phyloP scores from a whole-genome alignment of 2,888 invertebrate genomes.

The Erebia aethiops region DNA sequence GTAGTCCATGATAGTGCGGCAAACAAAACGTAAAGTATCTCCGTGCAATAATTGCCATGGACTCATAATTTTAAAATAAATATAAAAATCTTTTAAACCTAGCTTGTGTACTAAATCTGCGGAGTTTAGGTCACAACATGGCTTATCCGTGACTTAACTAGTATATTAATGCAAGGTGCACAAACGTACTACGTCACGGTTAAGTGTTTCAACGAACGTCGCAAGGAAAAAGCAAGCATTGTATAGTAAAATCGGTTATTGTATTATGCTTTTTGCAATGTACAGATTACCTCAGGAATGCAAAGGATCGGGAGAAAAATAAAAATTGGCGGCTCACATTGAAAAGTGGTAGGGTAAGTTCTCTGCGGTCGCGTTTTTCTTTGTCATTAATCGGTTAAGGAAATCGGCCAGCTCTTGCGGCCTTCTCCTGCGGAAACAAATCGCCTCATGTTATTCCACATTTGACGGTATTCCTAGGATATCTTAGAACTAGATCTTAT shows the following conservation, averaged over 20 bases:
- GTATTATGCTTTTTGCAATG: conserved; percentile 30
- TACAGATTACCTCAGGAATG: conserved; percentile 53
- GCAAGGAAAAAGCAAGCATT: too few relatives aligned
- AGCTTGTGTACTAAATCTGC: too few relatives aligned
- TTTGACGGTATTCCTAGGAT: not conserved
- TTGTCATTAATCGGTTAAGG: conserved; percentile 79
- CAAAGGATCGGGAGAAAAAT: conserved; percentile 51
- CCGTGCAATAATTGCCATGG: too few relatives aligned
- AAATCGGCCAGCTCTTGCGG: conserved; percentile 80
- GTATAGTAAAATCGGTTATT: too few relatives aligned
- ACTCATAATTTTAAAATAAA: too few relatives aligned
- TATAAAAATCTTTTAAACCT: not conserved
- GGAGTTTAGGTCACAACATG: too few relatives aligned
- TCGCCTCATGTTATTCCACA: conserved; percentile 39
- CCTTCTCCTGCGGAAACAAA: conserved; percentile 81
- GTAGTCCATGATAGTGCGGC: too few relatives aligned
- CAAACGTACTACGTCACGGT: too few relatives aligned
- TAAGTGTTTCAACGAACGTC: too few relatives aligned
- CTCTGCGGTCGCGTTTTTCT: conserved; percentile 70
- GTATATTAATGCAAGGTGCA: too few relatives aligned
- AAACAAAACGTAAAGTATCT: too few relatives aligned
- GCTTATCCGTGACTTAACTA: too few relatives aligned
- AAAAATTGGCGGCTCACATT: conserved; percentile 79
- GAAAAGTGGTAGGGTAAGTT: conserved; percentile 83
- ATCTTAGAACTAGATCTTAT: conserved; percentile 4